These are phyloP conservation scores for Chinchilla lanigera DNA, from an alignment of 2,113 vertebrate genomes.

Conservation along the genomic window DNA sequence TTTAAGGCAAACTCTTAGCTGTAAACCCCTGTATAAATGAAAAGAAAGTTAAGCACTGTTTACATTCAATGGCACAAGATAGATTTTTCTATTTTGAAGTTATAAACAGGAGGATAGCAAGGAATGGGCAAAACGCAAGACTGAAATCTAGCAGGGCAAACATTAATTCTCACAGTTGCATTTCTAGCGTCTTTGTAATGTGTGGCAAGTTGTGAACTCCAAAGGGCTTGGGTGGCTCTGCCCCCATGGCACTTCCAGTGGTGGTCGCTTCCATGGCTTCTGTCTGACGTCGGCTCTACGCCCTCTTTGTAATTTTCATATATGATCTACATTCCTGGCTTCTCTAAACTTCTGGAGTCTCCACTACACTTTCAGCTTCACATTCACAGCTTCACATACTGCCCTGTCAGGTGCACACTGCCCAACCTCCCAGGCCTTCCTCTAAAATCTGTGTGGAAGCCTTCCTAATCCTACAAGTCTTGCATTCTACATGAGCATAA, in stretches of 20 bases:
- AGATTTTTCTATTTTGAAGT: neutral
- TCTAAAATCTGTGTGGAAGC: neutral
- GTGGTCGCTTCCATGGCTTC: neutral
- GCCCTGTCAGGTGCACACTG: neutral
- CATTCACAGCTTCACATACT: neutral
- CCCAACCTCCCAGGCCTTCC: neutral
- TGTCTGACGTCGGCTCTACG: neutral
- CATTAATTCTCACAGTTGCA: neutral
- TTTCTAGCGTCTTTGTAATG: neutral
- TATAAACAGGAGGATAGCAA: neutral
- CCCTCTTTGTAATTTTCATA: neutral
- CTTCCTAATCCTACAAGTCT: neutral
- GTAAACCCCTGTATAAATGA: neutral
- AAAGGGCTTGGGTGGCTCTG: neutral
- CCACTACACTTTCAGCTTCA: neutral
- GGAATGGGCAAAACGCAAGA: neutral
- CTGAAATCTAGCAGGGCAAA: neutral
- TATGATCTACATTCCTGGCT: neutral
- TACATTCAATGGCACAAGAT: neutral
- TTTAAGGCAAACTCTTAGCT: neutral
- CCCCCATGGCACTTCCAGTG: neutral
- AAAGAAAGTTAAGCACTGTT: neutral
- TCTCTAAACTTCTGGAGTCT: neutral
- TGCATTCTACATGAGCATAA: neutral
- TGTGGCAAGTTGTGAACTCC: neutral